phyloP scores from a whole-genome alignment of 37 sponge, comb jelly and placozoan genomes.

The Amphimedon queenslandica region DNA sequence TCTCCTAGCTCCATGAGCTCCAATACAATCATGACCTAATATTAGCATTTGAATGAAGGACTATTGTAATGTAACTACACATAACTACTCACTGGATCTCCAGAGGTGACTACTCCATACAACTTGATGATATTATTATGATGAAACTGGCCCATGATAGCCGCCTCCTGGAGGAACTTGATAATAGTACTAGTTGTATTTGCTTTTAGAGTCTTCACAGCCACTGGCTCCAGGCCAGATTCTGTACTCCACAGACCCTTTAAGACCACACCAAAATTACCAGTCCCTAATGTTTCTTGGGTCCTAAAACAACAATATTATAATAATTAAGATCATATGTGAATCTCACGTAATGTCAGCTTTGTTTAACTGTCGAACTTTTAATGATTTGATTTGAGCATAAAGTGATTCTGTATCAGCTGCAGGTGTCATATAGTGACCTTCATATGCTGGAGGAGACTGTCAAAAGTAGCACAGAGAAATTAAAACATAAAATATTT shows the following conservation, averaged over 20 bases:
- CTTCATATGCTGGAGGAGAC: neutral
- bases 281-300: neutral
- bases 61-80: neutral
- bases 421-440: constrained; percentile 2
- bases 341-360: too few species aligned
- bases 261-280: neutral
- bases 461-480: neutral
- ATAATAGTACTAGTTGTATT: constrained; percentile 6
- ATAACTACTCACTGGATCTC: constrained; percentile 34
- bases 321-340: too few species aligned
- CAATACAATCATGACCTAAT: constrained; percentile 70
- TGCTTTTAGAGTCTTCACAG: constrained; percentile 33
- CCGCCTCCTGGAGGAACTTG: constrained; percentile 57
- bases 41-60: neutral
- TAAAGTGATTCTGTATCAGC: constrained; percentile 1
- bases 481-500: too few species aligned
- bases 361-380: constrained; percentile 3
- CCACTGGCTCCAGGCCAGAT: constrained; percentile 9
- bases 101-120: constrained; percentile 36
- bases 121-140: constrained; percentile 48
- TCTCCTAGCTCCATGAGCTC: constrained; percentile 65
- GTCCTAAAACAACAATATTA: neutral
- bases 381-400: constrained; percentile 6
- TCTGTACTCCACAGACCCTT: too few species aligned
- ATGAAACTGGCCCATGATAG: constrained; percentile 61